A percentile compares a stretch with the other conserved stretches of the same genome.
Conservation (phyloP, 2,888 invertebrate species). For the Operophtera brumata region DNA sequence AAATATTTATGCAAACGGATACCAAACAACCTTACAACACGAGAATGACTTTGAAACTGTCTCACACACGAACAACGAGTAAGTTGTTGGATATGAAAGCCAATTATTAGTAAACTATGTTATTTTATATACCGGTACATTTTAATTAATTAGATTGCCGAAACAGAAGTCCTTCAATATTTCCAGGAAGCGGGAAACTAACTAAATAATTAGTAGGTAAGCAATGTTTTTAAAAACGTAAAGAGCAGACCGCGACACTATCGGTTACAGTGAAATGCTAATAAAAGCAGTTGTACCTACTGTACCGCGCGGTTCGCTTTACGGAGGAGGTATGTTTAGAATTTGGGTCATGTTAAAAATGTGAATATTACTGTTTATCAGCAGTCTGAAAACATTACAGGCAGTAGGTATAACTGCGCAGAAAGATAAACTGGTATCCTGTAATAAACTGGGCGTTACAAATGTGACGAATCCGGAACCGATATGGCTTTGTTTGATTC, state of each 20-base stretch:
- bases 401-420: conserved; percentile 11
- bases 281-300: conserved; percentile 28
- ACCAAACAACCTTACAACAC: conserved; percentile 27
- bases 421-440: conserved; percentile 15
- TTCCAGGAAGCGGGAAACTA: conserved; percentile 51
- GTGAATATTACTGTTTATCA: conserved; percentile 27
- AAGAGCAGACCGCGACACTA: conserved; percentile 33
- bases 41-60: conserved; percentile 9
- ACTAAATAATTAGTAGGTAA: conserved; percentile 41
- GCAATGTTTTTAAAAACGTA: conserved; percentile 33
- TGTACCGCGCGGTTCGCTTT: conserved; percentile 28
- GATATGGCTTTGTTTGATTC: conserved; percentile 25
- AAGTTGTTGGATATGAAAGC: neutral
- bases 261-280: conserved; percentile 31
- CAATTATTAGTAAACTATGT: conserved; percentile 14
- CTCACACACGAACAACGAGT: neutral
- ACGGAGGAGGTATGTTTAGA: conserved; percentile 21
- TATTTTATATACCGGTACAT: conserved; percentile 33
- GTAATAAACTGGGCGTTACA: conserved; percentile 22
- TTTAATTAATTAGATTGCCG: conserved; percentile 45
- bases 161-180: conserved; percentile 53
- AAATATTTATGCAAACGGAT: conserved; percentile 16
- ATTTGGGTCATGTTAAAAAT: conserved; percentile 42
- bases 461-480: conserved; percentile 26
- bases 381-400: conserved; percentile 21